Conservation (phyloP, 2,888 invertebrate species). For the Parapristionchus giblindavisi region DNA sequence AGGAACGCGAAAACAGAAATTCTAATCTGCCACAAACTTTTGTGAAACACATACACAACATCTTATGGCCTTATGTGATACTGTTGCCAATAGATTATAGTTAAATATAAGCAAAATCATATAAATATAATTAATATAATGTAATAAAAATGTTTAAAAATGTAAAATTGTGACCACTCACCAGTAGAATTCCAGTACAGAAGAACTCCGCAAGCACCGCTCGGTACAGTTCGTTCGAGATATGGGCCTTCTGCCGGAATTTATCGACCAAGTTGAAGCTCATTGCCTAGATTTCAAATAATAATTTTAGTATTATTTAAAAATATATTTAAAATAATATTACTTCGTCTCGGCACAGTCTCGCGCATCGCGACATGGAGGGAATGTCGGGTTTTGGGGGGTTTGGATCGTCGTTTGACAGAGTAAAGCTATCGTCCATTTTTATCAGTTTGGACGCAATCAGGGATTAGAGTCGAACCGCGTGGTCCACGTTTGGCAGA, state of each 20-base stretch:
- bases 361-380: not conserved
- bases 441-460: no score
- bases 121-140: no score
- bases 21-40: no score
- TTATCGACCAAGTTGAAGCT: slow-evolving; percentile 50
- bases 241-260: slow-evolving; percentile 47
- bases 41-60: no score
- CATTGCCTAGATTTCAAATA: not conserved
- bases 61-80: not conserved
- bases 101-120: no score
- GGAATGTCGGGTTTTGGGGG: not conserved
- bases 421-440: no score
- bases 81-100: no score
- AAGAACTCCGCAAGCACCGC: slow-evolving; percentile 57
- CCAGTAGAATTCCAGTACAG: slow-evolving; percentile 57
- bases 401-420: no score
- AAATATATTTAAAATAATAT: not conserved
- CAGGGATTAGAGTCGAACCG: no score
- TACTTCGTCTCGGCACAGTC: not conserved
- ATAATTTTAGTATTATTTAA: not conserved
- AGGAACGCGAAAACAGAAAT: no score
- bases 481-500: no score
- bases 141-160: not conserved
- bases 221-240: slow-evolving; percentile 53
- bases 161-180: no score